Conservation (phyloP, 2,888 invertebrate genomes). For the Aspidiotus destructor region DNA sequence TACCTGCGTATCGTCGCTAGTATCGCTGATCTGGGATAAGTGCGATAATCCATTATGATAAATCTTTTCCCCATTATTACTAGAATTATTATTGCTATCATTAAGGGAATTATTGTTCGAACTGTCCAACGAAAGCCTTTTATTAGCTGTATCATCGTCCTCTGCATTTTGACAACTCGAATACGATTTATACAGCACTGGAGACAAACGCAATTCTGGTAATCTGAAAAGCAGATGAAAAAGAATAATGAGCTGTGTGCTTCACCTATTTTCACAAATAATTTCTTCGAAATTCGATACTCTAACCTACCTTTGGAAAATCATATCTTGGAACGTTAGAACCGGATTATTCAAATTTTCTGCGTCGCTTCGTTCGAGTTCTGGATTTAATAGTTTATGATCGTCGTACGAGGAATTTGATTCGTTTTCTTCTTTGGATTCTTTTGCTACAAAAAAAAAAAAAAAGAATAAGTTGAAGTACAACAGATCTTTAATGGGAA, state of each 20-base stretch:
- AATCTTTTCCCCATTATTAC: slow-evolving; percentile 13
- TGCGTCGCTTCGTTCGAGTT: slow-evolving; percentile 9
- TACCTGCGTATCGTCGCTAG: slow-evolving; percentile 34
- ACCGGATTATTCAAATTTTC: slow-evolving; percentile 8
- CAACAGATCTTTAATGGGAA: no score
- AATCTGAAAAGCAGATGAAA: slow-evolving; percentile 43
- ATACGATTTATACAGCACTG: slow-evolving; percentile 40
- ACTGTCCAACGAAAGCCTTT: slow-evolving; percentile 5
- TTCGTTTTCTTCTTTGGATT: slow-evolving; percentile 15
- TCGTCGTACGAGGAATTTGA: slow-evolving; percentile 17
- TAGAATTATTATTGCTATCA: slow-evolving; percentile 19
- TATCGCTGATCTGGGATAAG: slow-evolving; percentile 35
- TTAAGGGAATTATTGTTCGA: neutral
- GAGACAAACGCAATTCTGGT: slow-evolving; percentile 62
- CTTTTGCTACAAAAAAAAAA: slow-evolving; percentile 6
- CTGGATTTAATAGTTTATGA: neutral
- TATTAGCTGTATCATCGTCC: slow-evolving; percentile 9
- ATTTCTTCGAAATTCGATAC: neutral
- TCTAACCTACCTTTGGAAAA: slow-evolving; percentile 33
- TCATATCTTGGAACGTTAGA: slow-evolving; percentile 35
- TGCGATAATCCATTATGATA: slow-evolving; percentile 32
- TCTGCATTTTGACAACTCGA: slow-evolving; percentile 1
- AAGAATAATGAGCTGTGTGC: no score
- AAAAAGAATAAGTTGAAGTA: neutral
- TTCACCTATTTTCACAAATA: neutral